phyloP scores from a whole-genome alignment of 2,888 invertebrate genomes.

The Stictocephala bisonia region DNA sequence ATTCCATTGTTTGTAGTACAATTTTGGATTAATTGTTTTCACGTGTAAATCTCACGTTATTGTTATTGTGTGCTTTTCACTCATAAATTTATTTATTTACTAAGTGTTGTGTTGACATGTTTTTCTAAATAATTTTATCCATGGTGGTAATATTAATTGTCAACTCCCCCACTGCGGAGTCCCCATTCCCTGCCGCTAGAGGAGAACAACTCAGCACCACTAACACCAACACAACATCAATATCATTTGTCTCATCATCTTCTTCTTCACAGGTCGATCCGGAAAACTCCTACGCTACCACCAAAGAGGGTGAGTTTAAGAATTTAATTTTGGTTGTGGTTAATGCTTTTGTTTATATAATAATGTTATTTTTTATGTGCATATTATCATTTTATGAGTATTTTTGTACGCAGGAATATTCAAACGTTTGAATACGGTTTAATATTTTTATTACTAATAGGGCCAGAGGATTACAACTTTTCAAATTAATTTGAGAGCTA shows the following conservation, averaged over 20 bases:
- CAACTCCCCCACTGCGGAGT: constrained; percentile 63
- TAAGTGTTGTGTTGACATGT: too few species aligned
- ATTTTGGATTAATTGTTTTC: too few species aligned
- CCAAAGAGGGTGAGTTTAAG: constrained; percentile 82
- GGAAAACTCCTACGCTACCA: constrained; percentile 83
- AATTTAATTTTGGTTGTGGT: neutral
- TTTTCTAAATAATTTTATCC: too few species aligned
- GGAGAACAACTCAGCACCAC: constrained; percentile 48
- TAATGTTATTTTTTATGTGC: neutral
- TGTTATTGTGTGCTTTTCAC: too few species aligned
- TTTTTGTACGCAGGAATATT: neutral
- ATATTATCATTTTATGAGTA: neutral
- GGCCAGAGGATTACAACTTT: neutral
- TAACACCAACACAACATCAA: constrained; percentile 56
- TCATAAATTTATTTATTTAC: too few species aligned
- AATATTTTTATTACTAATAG: too few species aligned
- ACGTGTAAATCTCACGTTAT: too few species aligned
- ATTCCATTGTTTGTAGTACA: too few species aligned
- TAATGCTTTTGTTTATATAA: neutral
- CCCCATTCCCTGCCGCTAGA: constrained; percentile 55
- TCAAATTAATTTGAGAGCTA: neutral
- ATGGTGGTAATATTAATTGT: constrained; percentile 78
- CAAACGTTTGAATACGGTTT: neutral
- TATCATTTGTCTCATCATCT: constrained; percentile 59
- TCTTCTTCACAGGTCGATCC: constrained; percentile 73